Base-by-base conservation (phyloP, 2,113 vertebrate genomes). In the Piaya cayana region DNA sequence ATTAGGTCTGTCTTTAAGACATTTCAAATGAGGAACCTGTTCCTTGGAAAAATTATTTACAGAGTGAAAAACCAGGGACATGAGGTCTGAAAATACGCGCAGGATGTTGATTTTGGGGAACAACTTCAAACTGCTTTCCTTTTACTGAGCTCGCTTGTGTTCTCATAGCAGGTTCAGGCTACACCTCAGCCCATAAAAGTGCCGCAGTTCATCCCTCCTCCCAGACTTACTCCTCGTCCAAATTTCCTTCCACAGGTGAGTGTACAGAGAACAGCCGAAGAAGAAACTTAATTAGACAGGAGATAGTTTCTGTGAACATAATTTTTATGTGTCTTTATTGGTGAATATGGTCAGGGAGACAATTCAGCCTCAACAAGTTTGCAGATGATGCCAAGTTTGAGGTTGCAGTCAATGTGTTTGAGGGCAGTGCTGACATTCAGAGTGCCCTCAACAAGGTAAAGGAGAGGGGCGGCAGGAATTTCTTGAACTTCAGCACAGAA, bases 151-250 rank as follows among this genome's bases (percentile, higher is more conserved):
- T 94, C 37, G 91, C 74, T 76, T 26, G 14, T 52, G n/a, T 97
- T 97, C 86, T 95, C 88, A 85, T 17, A 98, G 98, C 99, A 99
- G 99, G 99, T 99, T 98, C 99, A 99, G 98, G 98, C 99, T 98
- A 98, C 99, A 59, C 98, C 98, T 97, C 99, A 99, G 97, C 99
- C 99, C 98, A 99, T 99, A 98, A 99, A 99, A 99, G 99, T 99
- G 98, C 99, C 99, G 97, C 99, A 99, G 98, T 99, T 99, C 98
- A 99, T 99, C 97, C 99, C 99, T 97, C 99, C 99, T 99, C 99
- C 99, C 97, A 98, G 99, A 98, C 98, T 99, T 97, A 99, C 98
- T 98, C 99, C 99, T 98, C 99, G 99, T 95, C 99, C 99, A 97
- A 98, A 98, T 98, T 99, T 98, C 97, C 99, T 99, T 98, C 99